These are phyloP conservation scores for Drosophila affinis DNA, from an alignment of 2,888 invertebrate genomes.

Conservation along the genomic window DNA sequence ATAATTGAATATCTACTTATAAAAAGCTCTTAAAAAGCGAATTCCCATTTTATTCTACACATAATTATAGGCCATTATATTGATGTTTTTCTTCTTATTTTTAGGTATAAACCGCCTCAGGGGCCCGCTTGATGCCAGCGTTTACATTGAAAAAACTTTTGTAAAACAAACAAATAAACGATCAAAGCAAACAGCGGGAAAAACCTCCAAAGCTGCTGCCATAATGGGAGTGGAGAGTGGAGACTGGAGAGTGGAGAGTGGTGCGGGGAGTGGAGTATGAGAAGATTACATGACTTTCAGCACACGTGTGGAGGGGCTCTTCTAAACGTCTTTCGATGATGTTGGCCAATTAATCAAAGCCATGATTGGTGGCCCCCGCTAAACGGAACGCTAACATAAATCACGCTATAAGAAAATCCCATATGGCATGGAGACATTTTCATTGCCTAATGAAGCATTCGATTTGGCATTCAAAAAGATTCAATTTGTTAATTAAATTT, in stretches of 20 bases:
- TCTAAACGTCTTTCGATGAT: constrained; percentile 26
- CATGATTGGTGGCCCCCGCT: constrained; percentile 19
- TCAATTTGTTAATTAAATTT: constrained; percentile 73
- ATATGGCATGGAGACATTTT: constrained; percentile 37
- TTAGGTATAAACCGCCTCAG: constrained; percentile 14
- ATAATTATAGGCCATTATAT: constrained; percentile 63
- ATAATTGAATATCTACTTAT: constrained; percentile 3
- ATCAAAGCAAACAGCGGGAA: constrained; percentile 31
- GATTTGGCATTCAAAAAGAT: constrained; percentile 53
- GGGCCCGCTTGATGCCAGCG: constrained; percentile 4
- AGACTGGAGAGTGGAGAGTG: background rate
- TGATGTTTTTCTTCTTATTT: constrained; percentile 27
- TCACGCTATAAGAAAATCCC: constrained; percentile 37
- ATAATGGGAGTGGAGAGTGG: background rate
- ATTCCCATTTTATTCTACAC: constrained; percentile 29
- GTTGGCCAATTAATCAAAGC: constrained; percentile 63
- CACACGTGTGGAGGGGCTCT: constrained; percentile 7
- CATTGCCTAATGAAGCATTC: constrained; percentile 66
- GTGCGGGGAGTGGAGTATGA: background rate
- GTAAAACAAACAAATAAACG: constrained; percentile 31
- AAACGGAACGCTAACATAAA: constrained; percentile 41
- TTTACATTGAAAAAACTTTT: constrained; percentile 20
- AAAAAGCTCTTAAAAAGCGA: constrained; percentile 12
- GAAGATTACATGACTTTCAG: constrained; percentile 18
- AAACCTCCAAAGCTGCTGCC: constrained; percentile 1